phyloP scores from a whole-genome alignment of 2,113 vertebrate species.

The Malurus alboscapulatus region DNA sequence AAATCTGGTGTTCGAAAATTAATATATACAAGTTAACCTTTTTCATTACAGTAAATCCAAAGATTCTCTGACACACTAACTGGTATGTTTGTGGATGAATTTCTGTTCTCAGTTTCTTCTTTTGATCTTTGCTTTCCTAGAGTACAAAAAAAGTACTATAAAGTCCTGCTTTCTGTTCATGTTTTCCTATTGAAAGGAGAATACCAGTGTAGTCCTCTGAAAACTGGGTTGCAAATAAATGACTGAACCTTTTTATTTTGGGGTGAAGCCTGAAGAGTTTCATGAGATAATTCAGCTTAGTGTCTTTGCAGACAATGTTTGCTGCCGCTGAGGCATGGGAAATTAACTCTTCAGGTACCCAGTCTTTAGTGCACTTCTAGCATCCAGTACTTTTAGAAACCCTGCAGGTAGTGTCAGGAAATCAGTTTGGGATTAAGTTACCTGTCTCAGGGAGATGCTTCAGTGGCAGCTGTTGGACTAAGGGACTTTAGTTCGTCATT shows the following conservation, averaged over 20 bases:
- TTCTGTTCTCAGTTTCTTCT: not conserved
- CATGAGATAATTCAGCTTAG: not conserved
- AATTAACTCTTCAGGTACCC: not conserved
- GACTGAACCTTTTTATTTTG: not conserved
- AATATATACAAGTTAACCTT: not conserved
- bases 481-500: not conserved
- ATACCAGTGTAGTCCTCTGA: not conserved
- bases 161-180: not conserved
- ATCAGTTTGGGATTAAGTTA: not conserved
- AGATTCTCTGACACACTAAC: not conserved
- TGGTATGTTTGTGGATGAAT: not conserved
- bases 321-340: not conserved
- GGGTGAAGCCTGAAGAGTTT: not conserved
- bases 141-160: not conserved
- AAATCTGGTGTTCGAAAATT: not conserved
- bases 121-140: not conserved
- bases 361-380: not conserved
- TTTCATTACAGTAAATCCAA: not conserved
- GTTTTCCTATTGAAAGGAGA: not conserved
- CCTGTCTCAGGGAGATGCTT: not conserved
- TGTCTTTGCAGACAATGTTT: not conserved
- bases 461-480: not conserved
- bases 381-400: not conserved
- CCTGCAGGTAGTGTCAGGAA: not conserved
- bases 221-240: not conserved